A percentile compares a stretch with the other conserved stretches of the same genome.
Conservation (phyloP, 2,888 invertebrate genomes). For the Drosophila diplacantha region DNA sequence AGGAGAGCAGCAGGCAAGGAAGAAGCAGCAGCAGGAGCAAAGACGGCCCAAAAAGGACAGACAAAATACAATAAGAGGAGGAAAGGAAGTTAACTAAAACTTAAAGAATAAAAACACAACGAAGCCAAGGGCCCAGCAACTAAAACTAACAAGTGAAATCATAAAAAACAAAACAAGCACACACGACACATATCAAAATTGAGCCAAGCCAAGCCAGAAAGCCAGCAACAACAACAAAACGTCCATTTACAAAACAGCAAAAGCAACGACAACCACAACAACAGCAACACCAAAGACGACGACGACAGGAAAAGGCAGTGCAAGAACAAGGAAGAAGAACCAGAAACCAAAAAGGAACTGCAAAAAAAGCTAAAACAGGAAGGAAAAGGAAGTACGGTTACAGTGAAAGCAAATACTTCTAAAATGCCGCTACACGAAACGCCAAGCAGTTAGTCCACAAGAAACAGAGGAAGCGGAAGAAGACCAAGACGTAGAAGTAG, state of each 20-base stretch:
- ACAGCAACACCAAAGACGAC: conserved; percentile 13
- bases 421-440: conserved; percentile 16
- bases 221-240: conserved; percentile 43
- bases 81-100: conserved; percentile 17
- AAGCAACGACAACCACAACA: conserved; percentile 19
- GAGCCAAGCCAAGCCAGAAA: conserved; percentile 23
- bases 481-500: neutral
- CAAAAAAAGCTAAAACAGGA: neutral
- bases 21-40: conserved; percentile 20
- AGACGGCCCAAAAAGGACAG: conserved; percentile 21
- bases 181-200: conserved; percentile 52
- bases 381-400: conserved; percentile 4
- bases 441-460: conserved; percentile 12
- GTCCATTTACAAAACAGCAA: conserved; percentile 61
- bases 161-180: conserved; percentile 14
- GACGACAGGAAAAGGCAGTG: neutral
- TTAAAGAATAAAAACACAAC: conserved; percentile 16
- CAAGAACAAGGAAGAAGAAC: neutral
- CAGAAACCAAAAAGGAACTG: neutral
- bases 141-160: conserved; percentile 10
- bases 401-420: conserved; percentile 4
- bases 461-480: neutral
- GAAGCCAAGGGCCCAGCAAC: conserved; percentile 3
- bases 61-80: conserved; percentile 29
- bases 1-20: conserved; percentile 26